Percentiles rank a stretch among this genome's conserved stretches.
phyloP scores from a whole-genome alignment of 1,140 invertebrate genomes.

The Lordiphosa clarofinis region DNA sequence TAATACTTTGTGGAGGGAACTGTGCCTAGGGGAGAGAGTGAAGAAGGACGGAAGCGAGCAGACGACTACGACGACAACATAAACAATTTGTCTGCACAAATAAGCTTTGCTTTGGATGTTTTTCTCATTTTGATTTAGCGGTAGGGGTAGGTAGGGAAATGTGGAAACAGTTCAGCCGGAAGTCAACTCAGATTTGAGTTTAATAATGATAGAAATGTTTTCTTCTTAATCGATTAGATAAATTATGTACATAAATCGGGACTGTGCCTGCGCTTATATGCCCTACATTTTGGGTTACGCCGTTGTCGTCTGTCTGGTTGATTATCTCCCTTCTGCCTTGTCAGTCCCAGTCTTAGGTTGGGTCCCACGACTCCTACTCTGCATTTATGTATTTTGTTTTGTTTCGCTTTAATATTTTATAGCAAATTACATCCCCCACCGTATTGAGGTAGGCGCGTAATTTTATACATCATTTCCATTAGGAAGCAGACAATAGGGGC shows the following conservation, averaged over 20 bases:
- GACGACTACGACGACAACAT: conserved; percentile 27
- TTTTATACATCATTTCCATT: conserved; percentile 60
- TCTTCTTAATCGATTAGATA: no score
- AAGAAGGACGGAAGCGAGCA: conserved; percentile 12
- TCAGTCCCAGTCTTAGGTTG: conserved; percentile 1
- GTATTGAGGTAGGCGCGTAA: conserved; percentile 50
- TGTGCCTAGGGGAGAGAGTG: conserved; percentile 1
- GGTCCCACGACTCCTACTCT: conserved; percentile 10
- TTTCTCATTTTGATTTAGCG: conserved; percentile 1
- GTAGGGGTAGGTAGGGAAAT: not conserved
- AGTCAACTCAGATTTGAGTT: no score
- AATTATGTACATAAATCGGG: no score
- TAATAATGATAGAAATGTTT: no score
- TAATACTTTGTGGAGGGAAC: conserved; percentile 2
- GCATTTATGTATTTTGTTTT: conserved; percentile 38
- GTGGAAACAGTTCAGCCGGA: no score
- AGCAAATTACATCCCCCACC: conserved; percentile 37
- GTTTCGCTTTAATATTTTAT: conserved; percentile 63
- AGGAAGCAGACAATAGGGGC: conserved; percentile 52
- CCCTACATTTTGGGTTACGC: no score
- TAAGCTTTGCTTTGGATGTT: conserved; percentile 20
- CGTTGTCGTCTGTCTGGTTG: conserved; percentile 32
- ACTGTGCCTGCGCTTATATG: no score
- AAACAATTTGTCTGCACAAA: conserved; percentile 50
- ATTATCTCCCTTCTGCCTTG: conserved; percentile 31